Evolutionary conservation across 2,888 invertebrate genomes (phyloP), one percentile per base, ranked within the genome.

Genomic region (Hofmannophila pseudospretella): DNA sequence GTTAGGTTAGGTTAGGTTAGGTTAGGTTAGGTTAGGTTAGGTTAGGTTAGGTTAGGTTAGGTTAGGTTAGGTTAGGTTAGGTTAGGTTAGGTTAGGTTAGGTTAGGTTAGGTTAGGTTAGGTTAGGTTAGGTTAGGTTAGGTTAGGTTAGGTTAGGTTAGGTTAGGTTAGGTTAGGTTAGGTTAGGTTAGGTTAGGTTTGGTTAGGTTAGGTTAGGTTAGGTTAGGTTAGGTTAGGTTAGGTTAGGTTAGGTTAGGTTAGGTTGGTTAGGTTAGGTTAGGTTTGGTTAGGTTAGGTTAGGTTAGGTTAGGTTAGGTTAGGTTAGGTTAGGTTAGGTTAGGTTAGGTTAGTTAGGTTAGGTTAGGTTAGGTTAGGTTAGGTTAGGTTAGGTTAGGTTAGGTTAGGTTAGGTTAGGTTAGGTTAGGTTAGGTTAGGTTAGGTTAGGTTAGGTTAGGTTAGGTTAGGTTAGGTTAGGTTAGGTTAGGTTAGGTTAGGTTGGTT

Each of bases 281-380:
- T 47, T 47, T 46, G 51, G 47, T 47, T 46, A 51, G 49, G 52
- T 48, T 49, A 47, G 47, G 49, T 48, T 49, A 48, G 49, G 49
- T 48, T 48, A 48, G 49, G 51, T 44, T 46, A 47, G 46, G 47
- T 44, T 46, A 46, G 45, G 46, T 44, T 45, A 46, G 46, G 42
- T 42, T 45, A 45, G 44, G 45, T 42, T 45, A 45, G 39, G 42
- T 32, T 34, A 47, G 43, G 44, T 44, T 43, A 45, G 47, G 45
- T 47, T 47, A 47, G 47, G 47, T 47, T 47, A 47, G 47, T 42
- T 47, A 40, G 43, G 47, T 36, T 36, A 32, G 36, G 36, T 36
- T 36, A 36, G 36, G 36, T 36, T 36, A 37, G 36, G 36, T 36
- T 36, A 36, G 37, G 37, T 37, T 37, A 37, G 41, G 41, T 41